Evolutionary conservation across 2,797 vertebrate genomes (phyloP).

Genomic region (Craterocephalus amniculus): DNA sequence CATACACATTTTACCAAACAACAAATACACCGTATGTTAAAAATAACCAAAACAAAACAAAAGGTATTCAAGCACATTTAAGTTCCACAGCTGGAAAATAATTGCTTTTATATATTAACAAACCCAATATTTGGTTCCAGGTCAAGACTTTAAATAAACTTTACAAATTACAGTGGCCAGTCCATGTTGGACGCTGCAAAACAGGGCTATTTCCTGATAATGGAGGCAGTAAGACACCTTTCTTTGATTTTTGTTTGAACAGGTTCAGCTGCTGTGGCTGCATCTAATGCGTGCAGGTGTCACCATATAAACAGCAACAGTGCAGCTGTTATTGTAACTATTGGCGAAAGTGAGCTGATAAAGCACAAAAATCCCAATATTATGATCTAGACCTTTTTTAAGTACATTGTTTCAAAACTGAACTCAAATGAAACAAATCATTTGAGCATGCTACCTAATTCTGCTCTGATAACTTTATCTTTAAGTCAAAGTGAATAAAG

Average conservation of each 20-base stretch:
- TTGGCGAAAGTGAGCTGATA: not conserved
- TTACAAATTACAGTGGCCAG: not conserved
- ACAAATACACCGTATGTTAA: not conserved
- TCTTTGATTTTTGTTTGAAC: not conserved
- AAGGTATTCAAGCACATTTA: not conserved
- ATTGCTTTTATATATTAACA: no score
- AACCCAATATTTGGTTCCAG: not conserved
- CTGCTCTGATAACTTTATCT: not conserved
- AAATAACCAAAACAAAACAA: slow-evolving; percentile 1
- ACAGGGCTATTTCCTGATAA: not conserved
- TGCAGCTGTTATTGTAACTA: not conserved
- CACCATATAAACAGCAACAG: slow-evolving; percentile 4
- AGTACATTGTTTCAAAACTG: not conserved
- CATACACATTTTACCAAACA: not conserved
- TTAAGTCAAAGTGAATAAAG: not conserved
- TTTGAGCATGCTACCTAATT: no score
- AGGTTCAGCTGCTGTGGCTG: not conserved
- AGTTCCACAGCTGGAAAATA: not conserved
- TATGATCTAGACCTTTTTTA: not conserved
- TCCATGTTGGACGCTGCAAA: not conserved
- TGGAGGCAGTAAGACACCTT: not conserved
- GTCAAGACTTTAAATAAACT: not conserved
- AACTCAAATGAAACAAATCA: not conserved
- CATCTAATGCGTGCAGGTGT: not conserved
- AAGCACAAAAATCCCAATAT: not conserved